Evolutionary conservation across 2,888 invertebrate genomes (phyloP).

Genomic region (Mellilla xanthometata): DNA sequence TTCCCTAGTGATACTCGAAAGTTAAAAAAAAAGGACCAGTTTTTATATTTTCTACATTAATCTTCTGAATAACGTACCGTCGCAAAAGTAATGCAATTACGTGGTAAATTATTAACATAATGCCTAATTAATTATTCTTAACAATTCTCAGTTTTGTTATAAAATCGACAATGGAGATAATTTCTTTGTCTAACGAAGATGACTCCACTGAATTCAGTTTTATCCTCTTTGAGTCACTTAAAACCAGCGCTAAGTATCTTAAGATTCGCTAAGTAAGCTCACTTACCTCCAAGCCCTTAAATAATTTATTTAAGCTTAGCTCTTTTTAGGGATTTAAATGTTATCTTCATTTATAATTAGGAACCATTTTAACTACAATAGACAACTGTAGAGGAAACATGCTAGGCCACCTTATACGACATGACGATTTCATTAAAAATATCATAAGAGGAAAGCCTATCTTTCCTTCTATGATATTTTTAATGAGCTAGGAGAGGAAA

Average conservation of each 20-base stretch:
- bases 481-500: too few species aligned
- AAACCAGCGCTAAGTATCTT: constrained; percentile 7
- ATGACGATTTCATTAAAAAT: too few species aligned
- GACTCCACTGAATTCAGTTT: constrained; percentile 13
- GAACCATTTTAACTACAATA: too few species aligned
- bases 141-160: constrained; percentile 7
- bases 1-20: too few species aligned
- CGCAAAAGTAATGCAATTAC: neutral
- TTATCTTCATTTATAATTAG: too few species aligned
- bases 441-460: too few species aligned
- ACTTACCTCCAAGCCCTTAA: neutral
- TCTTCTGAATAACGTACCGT: too few species aligned
- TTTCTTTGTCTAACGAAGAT: constrained; percentile 16
- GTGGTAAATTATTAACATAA: neutral
- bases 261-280: constrained; percentile 6
- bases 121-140: constrained; percentile 2
- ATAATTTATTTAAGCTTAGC: constrained; percentile 4
- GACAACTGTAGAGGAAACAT: too few species aligned
- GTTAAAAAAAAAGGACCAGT: too few species aligned
- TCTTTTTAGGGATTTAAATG: neutral
- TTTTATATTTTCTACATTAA: too few species aligned
- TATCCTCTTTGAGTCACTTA: constrained; percentile 9
- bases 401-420: too few species aligned
- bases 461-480: too few species aligned
- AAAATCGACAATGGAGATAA: constrained; percentile 4